Evolutionary conservation across 2,113 vertebrate genomes (phyloP), one percentile per base, ranked within the genome.

Genomic region (Chaenocephalus aceratus): DNA sequence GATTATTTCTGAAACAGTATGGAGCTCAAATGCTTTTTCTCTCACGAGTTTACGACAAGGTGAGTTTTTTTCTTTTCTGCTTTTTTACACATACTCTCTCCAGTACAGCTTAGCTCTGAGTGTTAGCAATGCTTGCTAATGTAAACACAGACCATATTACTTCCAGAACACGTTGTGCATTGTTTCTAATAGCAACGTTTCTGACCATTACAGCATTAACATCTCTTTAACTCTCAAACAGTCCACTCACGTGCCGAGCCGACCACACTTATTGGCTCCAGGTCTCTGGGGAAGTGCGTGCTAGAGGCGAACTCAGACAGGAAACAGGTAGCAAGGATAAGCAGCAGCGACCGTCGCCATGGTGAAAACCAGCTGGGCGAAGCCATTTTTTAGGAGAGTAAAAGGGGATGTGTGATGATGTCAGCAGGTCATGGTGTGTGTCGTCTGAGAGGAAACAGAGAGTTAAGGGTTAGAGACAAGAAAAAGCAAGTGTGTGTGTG

Each of bases 251-350:
- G 77, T 11, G 93, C 89, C 1, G 66, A 74, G 57, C 15, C 11
- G 49, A 94, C 90, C 14, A 75, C 15, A 64, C 9, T 87, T 88
- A 94, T 92, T 0, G 94, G 91, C 79, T 93, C 84, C 72, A 94
- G 84, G 83, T 95, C 94, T 72, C 76, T 91, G 65, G 94, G 94
- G 78, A 95, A 95, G 30, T 91, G 75, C 6, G 86, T 79, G 83
- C 86, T 68, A 3, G 67, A 57, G 16, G 73, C 70, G 3, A 81
- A 77, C 51, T 75, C 62, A 0, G 72, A 72, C 73, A 85, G 75
- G n/a, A 91, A 79, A 53, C 89, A 87, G 74, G 63, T 84, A 45
- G 75, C 0, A n/a, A 89, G 67, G 23, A 68, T 1, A 13, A 89
- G 34, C 2, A 82, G 77, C 36, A 77, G 61, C 46, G 86, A 34